phyloP scores from a whole-genome alignment of 2,113 vertebrate species.

The Corythornis vintsioides region DNA sequence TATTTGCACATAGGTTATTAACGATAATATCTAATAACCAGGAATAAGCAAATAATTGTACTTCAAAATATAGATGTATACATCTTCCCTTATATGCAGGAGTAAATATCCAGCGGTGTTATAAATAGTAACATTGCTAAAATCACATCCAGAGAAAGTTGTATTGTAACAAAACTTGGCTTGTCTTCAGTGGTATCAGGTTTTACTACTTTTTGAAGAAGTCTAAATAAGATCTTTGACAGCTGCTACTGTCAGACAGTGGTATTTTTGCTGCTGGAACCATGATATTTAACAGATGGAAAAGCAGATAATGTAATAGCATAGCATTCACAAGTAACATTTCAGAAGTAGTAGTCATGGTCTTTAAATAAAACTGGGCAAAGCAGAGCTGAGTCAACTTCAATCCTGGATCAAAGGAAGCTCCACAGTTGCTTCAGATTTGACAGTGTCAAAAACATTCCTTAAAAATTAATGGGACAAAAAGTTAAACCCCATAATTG shows the following conservation, averaged over 20 bases:
- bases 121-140: not conserved
- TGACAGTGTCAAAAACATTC: not conserved
- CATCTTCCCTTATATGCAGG: not conserved
- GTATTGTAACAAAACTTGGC: not conserved
- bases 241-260: slow-evolving; percentile 20
- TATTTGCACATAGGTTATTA: not conserved
- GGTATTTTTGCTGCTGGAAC: slow-evolving; percentile 36
- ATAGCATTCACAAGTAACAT: slow-evolving; percentile 5
- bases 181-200: not conserved
- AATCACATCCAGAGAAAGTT: not conserved
- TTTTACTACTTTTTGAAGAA: slow-evolving; percentile 12
- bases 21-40: not conserved
- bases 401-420: not conserved
- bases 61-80: not conserved
- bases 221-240: slow-evolving; percentile 33
- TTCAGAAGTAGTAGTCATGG: slow-evolving; percentile 25
- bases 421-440: not conserved
- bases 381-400: slow-evolving; percentile 3
- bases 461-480: not conserved
- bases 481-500: not conserved
- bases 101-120: not conserved
- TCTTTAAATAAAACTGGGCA: slow-evolving; percentile 44
- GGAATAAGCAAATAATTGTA: not conserved
- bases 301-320: slow-evolving; percentile 36
- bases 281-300: slow-evolving; percentile 26